These are phyloP conservation scores for Sanderia malayensis DNA, from an alignment of 30 jellyfish, hydroid and myxozoan species.

Conservation along the genomic window DNA sequence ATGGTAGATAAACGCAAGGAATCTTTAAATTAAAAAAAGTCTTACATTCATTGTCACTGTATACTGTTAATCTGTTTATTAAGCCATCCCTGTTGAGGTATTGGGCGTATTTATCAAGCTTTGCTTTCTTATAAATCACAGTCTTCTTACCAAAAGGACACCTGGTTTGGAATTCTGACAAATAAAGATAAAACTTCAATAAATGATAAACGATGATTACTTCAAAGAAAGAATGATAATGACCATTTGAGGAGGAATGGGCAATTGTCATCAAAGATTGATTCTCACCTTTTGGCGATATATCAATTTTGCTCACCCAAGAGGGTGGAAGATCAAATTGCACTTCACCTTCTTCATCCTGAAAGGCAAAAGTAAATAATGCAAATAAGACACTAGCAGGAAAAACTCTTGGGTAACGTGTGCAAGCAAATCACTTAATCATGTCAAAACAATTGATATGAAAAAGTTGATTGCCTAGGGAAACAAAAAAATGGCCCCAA, in stretches of 20 bases:
- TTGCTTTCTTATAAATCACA: constrained; percentile 76
- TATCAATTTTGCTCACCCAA: constrained; percentile 84
- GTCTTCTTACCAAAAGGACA: constrained; percentile 92
- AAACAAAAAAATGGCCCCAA: too few relatives aligned
- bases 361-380: neutral
- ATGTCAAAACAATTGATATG: too few relatives aligned
- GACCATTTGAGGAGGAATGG: too few relatives aligned
- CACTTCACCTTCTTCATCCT: constrained; percentile 56
- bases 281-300: constrained; percentile 70
- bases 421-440: too few relatives aligned
- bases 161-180: constrained; percentile 79
- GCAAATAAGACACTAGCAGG: too few relatives aligned
- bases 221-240: too few relatives aligned
- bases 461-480: too few relatives aligned
- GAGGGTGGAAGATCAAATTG: constrained; percentile 85
- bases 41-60: constrained; percentile 75
- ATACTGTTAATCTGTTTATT: constrained; percentile 67
- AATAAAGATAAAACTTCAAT: too few relatives aligned
- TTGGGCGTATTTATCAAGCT: constrained; percentile 79
- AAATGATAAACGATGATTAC: too few relatives aligned
- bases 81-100: constrained; percentile 79
- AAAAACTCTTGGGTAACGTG: too few relatives aligned
- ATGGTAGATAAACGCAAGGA: too few relatives aligned
- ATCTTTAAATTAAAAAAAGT: neutral
- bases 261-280: too few relatives aligned